A percentile compares a stretch with the other conserved stretches of the same genome.
Evolutionary conservation across 2,797 vertebrate genomes (phyloP).

Genomic region (Phrynocephalus guinanensis): DNA sequence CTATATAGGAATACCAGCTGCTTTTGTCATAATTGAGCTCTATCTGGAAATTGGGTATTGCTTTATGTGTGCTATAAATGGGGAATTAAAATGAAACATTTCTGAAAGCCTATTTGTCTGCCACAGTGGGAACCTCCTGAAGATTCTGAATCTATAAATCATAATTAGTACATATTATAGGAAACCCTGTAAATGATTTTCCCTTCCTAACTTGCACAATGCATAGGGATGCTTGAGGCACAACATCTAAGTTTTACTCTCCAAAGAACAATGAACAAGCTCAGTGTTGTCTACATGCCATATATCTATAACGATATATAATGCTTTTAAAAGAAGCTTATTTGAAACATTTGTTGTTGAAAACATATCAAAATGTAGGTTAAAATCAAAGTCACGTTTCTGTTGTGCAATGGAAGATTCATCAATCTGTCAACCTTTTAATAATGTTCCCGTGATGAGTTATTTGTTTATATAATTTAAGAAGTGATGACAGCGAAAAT

Average conservation of each 20-base stretch:
- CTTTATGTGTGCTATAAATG: background rate
- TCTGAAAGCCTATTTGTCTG: background rate
- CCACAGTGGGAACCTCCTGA: background rate
- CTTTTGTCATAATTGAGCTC: background rate
- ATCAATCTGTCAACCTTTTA: slow-evolving; percentile 8
- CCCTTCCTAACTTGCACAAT: background rate
- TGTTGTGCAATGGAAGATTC: slow-evolving; percentile 32
- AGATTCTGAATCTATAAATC: background rate
- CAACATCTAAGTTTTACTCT: background rate
- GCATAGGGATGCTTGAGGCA: background rate
- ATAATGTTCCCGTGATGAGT: background rate
- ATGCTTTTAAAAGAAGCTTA: background rate
- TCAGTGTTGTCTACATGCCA: background rate
- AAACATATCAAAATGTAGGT: slow-evolving; percentile 9
- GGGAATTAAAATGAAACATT: background rate
- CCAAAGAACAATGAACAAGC: background rate
- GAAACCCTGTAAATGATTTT: background rate
- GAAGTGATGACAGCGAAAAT: slow-evolving; percentile 23
- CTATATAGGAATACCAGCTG: background rate
- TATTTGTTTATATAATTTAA: slow-evolving; percentile 23
- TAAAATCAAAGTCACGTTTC: background rate
- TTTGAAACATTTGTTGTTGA: slow-evolving; percentile 1
- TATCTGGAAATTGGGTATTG: background rate
- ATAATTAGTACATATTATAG: background rate
- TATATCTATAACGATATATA: background rate